Percentiles rank a stretch among this genome's conserved stretches.
phyloP scores from a whole-genome alignment of 2,113 vertebrate species.

The Octodon degus region DNA sequence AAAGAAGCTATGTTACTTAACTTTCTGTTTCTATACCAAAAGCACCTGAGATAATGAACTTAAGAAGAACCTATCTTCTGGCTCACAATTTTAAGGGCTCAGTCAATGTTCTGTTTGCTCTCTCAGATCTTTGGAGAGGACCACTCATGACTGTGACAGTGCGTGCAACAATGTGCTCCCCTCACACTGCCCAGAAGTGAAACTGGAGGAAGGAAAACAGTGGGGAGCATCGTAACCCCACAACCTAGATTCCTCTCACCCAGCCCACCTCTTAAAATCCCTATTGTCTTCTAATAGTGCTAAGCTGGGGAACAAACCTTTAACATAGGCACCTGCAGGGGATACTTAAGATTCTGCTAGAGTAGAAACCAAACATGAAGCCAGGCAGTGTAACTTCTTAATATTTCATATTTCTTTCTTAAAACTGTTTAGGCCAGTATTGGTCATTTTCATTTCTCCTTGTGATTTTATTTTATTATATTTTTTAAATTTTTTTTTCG shows the following conservation, averaged over 20 bases:
- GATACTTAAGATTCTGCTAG: background rate
- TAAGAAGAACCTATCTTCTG: background rate
- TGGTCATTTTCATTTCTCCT: background rate
- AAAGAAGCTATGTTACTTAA: background rate
- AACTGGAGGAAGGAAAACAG: background rate
- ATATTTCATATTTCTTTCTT: background rate
- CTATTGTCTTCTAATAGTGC: background rate
- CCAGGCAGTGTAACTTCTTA: background rate
- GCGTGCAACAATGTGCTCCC: background rate
- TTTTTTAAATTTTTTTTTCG: too few species aligned
- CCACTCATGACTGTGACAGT: too few species aligned
- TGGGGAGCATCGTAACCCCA: background rate
- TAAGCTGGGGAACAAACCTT: background rate
- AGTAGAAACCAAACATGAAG: background rate
- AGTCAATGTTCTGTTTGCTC: background rate
- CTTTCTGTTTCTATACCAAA: background rate
- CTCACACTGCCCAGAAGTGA: background rate
- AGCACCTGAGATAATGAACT: background rate
- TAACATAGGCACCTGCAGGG: background rate
- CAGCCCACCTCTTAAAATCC: background rate
- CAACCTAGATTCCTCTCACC: fast-evolving
- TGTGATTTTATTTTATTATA: background rate
- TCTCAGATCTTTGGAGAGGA: background rate
- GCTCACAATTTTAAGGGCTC: background rate
- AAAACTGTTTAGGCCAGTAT: background rate